phyloP scores from a whole-genome alignment of 2,113 vertebrate genomes.

The Plestiodon gilberti region DNA sequence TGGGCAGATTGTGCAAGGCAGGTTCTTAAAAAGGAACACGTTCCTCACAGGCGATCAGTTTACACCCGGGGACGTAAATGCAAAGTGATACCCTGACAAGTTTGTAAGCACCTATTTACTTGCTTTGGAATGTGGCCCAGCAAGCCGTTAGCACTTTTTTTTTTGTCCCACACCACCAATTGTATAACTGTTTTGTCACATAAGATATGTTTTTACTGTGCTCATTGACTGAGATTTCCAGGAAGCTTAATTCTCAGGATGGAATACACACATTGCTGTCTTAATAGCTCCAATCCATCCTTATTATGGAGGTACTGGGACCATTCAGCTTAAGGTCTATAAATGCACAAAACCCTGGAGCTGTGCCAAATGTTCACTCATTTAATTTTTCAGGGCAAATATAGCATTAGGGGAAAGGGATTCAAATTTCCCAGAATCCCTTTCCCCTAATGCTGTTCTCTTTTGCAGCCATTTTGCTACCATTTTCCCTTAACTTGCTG shows the following conservation, averaged over 20 bases:
- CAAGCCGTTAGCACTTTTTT: background rate
- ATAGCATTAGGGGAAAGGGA: no score
- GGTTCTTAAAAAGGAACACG: background rate
- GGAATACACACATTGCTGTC: background rate
- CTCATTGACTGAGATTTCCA: background rate
- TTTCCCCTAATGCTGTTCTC: no score
- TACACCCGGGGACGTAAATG: accelerated
- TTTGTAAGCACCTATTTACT: accelerated
- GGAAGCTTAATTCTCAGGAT: background rate
- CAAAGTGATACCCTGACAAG: background rate
- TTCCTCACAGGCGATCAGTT: background rate
- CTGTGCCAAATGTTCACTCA: background rate
- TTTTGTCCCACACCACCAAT: background rate
- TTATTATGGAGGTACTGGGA: background rate
- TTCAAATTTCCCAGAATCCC: background rate
- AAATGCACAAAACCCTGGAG: background rate
- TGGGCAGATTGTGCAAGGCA: background rate
- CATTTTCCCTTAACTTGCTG: background rate
- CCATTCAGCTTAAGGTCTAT: background rate
- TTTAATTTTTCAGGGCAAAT: background rate
- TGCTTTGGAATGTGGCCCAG: slow-evolving; percentile 11
- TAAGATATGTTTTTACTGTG: accelerated
- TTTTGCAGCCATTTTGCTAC: background rate
- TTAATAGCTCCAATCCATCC: background rate
- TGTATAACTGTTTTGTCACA: background rate